phyloP scores from a whole-genome alignment of 1,140 invertebrate species.

The Elymnias hypermnestra region DNA sequence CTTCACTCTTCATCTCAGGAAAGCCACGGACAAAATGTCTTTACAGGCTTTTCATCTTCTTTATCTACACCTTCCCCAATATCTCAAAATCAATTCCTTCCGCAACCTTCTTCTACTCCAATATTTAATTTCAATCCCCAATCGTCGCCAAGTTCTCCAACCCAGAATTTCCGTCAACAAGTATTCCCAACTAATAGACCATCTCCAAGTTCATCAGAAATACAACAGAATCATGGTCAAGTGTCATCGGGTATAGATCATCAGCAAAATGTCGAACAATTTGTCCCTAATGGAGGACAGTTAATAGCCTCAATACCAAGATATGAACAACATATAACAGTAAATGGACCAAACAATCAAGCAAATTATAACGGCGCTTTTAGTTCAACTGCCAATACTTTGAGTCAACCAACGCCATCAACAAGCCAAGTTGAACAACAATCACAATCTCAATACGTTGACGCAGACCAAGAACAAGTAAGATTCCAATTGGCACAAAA shows the following conservation, averaged over 20 bases:
- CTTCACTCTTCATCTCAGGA: slow-evolving; percentile 31
- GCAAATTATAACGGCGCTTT: slow-evolving; percentile 37
- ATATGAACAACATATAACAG: slow-evolving; percentile 84
- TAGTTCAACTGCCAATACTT: too few species aligned
- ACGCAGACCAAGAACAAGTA: slow-evolving; percentile 71
- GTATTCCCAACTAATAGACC: slow-evolving; percentile 35
- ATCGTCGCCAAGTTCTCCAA: slow-evolving; percentile 46
- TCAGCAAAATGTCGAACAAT: slow-evolving; percentile 63
- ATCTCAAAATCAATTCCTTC: slow-evolving; percentile 53
- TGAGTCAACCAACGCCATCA: slow-evolving; percentile 39
- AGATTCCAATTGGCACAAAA: slow-evolving; percentile 67
- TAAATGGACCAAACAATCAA: slow-evolving; percentile 57
- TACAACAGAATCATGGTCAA: slow-evolving; percentile 39
- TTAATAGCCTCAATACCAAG: slow-evolving; percentile 84
- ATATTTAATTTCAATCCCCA: slow-evolving; percentile 59
- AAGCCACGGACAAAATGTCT: slow-evolving; percentile 37
- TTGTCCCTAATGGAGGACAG: slow-evolving; percentile 79
- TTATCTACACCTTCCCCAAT: slow-evolving; percentile 50
- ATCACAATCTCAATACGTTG: slow-evolving; percentile 52
- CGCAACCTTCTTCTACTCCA: slow-evolving; percentile 62
- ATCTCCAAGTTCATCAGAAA: slow-evolving; percentile 46
- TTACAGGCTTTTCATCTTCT: slow-evolving; percentile 35
- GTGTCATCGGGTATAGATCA: slow-evolving; percentile 40
- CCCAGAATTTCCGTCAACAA: slow-evolving; percentile 32
- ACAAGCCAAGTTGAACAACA: slow-evolving; percentile 37